A percentile compares a stretch with the other conserved stretches of the same genome.
phyloP scores from a whole-genome alignment of 2,113 vertebrate species.

The Chaenogobius annularis region DNA sequence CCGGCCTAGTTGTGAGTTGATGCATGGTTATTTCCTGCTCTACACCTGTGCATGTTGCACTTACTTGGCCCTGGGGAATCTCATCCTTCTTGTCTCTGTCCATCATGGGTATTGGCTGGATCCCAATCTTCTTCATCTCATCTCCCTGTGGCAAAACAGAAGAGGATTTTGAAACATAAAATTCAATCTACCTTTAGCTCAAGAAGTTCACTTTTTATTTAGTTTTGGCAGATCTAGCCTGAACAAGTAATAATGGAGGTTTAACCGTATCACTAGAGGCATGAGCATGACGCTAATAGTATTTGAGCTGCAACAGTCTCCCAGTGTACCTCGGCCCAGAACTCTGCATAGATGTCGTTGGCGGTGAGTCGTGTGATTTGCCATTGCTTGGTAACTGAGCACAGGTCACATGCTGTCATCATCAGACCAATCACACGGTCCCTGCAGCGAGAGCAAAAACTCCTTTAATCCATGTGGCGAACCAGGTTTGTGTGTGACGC shows the following conservation, averaged over 20 bases:
- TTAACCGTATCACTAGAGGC: constrained; percentile 28
- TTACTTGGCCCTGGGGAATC: constrained; percentile 96
- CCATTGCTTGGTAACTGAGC: constrained; percentile 97
- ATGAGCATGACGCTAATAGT: constrained; percentile 37
- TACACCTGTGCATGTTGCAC: constrained; percentile 10
- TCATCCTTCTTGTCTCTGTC: constrained; percentile 95
- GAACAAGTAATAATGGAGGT: constrained; percentile 24
- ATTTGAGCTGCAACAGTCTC: constrained; percentile 38
- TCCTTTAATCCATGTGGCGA: constrained; percentile 35
- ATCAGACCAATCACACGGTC: constrained; percentile 96
- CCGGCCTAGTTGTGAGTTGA: too few relatives aligned
- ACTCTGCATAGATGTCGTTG: constrained; percentile 97
- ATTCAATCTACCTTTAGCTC: not conserved
- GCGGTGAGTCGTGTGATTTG: constrained; percentile 90
- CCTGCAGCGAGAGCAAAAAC: constrained; percentile 76
- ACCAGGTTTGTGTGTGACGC: constrained; percentile 9
- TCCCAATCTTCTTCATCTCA: constrained; percentile 98
- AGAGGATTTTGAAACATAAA: constrained; percentile 6
- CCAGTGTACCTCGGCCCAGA: constrained; percentile 93
- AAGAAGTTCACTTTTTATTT: not conserved
- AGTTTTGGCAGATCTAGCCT: constrained; percentile 5
- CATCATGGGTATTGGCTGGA: constrained; percentile 98
- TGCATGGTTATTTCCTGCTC: not conserved
- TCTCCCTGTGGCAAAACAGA: constrained; percentile 81
- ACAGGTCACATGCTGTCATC: constrained; percentile 99